These are phyloP conservation scores for Budorcas taxicolor DNA, from an alignment of 2,113 vertebrate genomes.

Conservation along the genomic window DNA sequence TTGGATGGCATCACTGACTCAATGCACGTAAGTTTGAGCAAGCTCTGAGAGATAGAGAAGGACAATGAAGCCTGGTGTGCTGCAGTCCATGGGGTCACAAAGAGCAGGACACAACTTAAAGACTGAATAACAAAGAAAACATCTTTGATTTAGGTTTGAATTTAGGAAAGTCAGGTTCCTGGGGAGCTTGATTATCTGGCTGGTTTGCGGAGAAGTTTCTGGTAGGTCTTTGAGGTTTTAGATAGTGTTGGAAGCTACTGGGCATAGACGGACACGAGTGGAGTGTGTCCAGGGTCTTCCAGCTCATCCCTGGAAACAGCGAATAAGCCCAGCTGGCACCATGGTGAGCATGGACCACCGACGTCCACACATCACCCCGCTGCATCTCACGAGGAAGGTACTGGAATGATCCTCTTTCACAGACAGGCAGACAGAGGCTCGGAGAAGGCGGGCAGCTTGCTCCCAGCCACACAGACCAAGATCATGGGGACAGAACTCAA, in stretches of 20 bases:
- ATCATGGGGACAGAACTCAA: neutral
- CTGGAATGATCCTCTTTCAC: neutral
- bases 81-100: neutral
- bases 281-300: neutral
- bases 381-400: rapidly evolving
- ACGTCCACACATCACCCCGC: rapidly evolving
- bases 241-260: neutral
- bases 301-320: rapidly evolving
- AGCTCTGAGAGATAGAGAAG: neutral
- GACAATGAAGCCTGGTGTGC: neutral
- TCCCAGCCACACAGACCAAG: neutral
- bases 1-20: neutral
- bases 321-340: neutral
- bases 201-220: neutral
- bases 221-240: neutral
- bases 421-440: neutral
- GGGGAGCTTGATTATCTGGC: neutral
- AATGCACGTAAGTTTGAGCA: neutral
- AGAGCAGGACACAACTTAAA: neutral
- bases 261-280: rapidly evolving
- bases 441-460: neutral
- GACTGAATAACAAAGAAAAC: neutral
- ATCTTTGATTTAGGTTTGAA: neutral
- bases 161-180: neutral
- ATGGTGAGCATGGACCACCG: rapidly evolving